These are phyloP conservation scores for Phorcus lineatus DNA, from an alignment of 2,888 invertebrate species.

Conservation along the genomic window DNA sequence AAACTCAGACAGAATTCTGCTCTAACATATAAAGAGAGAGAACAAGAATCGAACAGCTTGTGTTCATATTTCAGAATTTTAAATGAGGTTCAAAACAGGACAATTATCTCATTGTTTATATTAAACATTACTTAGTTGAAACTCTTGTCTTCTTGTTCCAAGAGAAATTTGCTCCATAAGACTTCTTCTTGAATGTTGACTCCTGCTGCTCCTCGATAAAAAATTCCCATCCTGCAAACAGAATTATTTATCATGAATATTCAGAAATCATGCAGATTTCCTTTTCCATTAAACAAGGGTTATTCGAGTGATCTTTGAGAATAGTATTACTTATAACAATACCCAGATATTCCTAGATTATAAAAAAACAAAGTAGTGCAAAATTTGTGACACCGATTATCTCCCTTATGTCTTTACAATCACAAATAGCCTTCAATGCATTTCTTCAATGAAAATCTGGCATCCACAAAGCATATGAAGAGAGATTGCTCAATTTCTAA, in stretches of 20 bases:
- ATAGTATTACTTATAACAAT: not conserved
- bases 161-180: constrained; percentile 94
- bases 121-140: constrained; percentile 87
- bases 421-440: no score
- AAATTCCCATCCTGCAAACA: constrained; percentile 86
- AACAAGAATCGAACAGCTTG: no score
- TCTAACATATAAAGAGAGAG: not conserved
- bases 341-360: not conserved
- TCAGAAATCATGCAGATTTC: no score
- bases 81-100: no score
- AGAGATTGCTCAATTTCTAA: no score
- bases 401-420: no score
- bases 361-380: no score
- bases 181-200: constrained; percentile 86
- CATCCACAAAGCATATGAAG: no score
- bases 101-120: not conserved
- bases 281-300: not conserved
- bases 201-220: constrained; percentile 87
- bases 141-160: constrained; percentile 97
- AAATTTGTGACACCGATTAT: no score
- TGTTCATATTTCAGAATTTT: no score
- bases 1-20: not conserved
- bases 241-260: not conserved
- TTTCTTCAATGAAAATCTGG: no score
- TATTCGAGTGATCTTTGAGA: not conserved